Conservation (phyloP, 1,140 invertebrate species). For the Lepidurus couesii region DNA sequence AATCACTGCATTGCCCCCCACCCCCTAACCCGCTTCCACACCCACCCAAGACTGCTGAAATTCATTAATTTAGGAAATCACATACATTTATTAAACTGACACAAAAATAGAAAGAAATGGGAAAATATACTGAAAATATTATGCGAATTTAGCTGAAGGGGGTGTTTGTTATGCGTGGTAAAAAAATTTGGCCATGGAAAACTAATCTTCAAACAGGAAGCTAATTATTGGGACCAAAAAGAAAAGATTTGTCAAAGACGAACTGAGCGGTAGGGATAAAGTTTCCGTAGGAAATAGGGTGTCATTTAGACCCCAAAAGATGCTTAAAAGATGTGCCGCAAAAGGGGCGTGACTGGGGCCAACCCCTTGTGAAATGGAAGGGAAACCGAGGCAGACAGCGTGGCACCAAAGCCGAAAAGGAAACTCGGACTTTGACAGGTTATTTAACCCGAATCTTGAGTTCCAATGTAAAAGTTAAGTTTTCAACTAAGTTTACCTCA, state of each 20-base stretch:
- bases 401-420: constrained; percentile 8
- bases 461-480: too few species aligned
- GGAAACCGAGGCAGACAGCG: not conserved
- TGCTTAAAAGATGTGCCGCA: not conserved
- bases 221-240: not conserved
- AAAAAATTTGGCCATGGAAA: not conserved
- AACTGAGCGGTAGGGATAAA: not conserved
- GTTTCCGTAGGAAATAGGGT: constrained; percentile 12
- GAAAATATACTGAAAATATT: too few species aligned
- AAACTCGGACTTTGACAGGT: constrained; percentile 10
- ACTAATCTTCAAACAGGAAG: not conserved
- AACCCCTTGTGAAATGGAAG: not conserved
- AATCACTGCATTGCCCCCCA: not conserved
- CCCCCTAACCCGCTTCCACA: not conserved
- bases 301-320: constrained; percentile 1
- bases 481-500: not conserved
- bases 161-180: not conserved
- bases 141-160: not conserved
- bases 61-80: too few species aligned
- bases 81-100: too few species aligned
- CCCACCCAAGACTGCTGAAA: too few species aligned
- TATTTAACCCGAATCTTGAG: not conserved
- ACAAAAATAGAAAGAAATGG: too few species aligned
- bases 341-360: not conserved
- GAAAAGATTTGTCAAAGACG: constrained; percentile 4